phyloP scores from a whole-genome alignment of 1,140 invertebrate species.

The Drosophila cardini region DNA sequence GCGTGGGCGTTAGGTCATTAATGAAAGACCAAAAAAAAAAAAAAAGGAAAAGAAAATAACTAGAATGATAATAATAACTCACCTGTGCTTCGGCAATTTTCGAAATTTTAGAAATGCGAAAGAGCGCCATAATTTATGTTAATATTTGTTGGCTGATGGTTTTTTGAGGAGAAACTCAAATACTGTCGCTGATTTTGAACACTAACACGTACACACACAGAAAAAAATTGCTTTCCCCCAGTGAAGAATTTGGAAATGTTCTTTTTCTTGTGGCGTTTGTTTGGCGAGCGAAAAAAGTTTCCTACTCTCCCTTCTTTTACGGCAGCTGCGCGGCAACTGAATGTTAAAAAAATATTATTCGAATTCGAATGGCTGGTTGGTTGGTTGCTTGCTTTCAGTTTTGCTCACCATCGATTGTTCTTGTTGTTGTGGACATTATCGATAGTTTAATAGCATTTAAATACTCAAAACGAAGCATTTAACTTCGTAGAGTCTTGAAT shows the following conservation, averaged over 20 bases:
- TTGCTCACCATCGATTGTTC: slow-evolving; percentile 34
- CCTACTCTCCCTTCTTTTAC: slow-evolving; percentile 59
- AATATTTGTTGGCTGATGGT: slow-evolving; percentile 48
- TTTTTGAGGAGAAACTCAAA: slow-evolving; percentile 47
- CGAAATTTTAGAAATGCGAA: slow-evolving; percentile 73
- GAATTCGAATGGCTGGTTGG: slow-evolving; percentile 49
- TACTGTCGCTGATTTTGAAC: slow-evolving; percentile 58
- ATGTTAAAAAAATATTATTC: slow-evolving; percentile 53
- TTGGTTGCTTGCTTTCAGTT: slow-evolving; percentile 17
- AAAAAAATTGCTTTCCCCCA: slow-evolving; percentile 76
- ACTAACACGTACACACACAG: slow-evolving; percentile 76
- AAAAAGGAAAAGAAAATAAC: background rate
- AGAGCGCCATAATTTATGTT: slow-evolving; percentile 70
- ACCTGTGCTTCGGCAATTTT: slow-evolving; percentile 81
- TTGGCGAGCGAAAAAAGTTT: slow-evolving; percentile 58
- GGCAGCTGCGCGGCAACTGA: slow-evolving; percentile 78
- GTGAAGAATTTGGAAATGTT: slow-evolving; percentile 74
- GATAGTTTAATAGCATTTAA: slow-evolving; percentile 16
- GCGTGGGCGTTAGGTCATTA: background rate
- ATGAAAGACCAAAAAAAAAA: background rate
- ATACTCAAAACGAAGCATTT: background rate
- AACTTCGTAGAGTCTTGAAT: background rate
- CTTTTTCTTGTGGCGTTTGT: slow-evolving; percentile 65
- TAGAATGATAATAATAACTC: slow-evolving; percentile 44
- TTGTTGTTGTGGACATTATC: slow-evolving; percentile 9